These are phyloP conservation scores for Linyphia triangularis DNA, from an alignment of 2,888 invertebrate genomes.

Conservation along the genomic window DNA sequence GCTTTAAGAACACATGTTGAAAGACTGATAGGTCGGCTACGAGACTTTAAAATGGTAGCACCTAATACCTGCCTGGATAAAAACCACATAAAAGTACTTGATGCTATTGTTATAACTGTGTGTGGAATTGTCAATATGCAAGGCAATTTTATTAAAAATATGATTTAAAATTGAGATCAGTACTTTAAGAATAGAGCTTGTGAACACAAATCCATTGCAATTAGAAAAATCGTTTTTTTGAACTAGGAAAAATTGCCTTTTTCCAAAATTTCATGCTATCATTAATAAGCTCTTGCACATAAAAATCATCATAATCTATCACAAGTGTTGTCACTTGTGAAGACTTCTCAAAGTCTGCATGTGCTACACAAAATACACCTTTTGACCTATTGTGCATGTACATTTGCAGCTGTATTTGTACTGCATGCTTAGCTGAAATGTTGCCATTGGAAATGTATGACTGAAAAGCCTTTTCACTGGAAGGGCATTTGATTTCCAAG, in stretches of 20 bases:
- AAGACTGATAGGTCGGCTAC: background rate
- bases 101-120: background rate
- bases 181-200: background rate
- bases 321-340: background rate
- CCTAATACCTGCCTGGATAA: conserved; percentile 4
- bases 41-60: background rate
- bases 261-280: background rate
- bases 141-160: conserved; percentile 1
- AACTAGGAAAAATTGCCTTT: background rate
- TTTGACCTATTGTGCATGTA: background rate
- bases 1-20: conserved; percentile 3
- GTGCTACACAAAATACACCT: conserved; percentile 10
- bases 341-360: background rate
- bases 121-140: conserved; percentile 16
- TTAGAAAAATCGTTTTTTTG: background rate
- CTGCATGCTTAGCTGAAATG: background rate
- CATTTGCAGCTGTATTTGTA: conserved; percentile 8
- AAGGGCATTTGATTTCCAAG: background rate
- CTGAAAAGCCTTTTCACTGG: conserved; percentile 2
- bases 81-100: background rate
- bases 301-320: background rate
- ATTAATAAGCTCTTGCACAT: background rate
- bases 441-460: background rate
- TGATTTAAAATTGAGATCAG: background rate
- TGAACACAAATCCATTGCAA: background rate